Base-by-base conservation (phyloP, 1,140 invertebrate species). In the Carcinoscorpius rotundicauda region DNA sequence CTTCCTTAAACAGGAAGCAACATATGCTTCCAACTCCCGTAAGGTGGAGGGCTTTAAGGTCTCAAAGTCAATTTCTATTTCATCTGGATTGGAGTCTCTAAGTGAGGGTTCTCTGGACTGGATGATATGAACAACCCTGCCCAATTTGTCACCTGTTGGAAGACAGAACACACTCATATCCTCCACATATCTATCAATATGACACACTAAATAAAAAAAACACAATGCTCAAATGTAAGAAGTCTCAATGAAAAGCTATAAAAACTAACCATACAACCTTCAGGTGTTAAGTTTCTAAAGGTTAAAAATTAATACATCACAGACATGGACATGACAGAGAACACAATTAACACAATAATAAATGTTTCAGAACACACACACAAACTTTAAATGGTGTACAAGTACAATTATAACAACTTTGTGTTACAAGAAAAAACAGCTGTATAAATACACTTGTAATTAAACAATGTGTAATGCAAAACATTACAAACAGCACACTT, bases 51-150 rank as follows among this genome's bases (percentile, higher is more conserved):
- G 95, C 78, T 99, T 98, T 70, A 99, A 79, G 4, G 95, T 98
- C 82, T 99, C 97, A 79, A 99, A 99, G 79, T 99, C 97, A 72
- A 99, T 99, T 83, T 99, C 97, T 71, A 99, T 98, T 81, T 99
- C 97, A 80, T 99, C 97, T 51, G 97, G 97, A 83, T 99, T 99
- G 4, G 96, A 98, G 81, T 99, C 96, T 75, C 95, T 83, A 69
- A 98, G 81, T 67, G 94, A 96, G 65, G 95, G 93, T 76, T 99
- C 97, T 74, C 96, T 82, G 64, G 89, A 93, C 77, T 99, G 96
- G 75, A 99, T 99, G 75, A 99, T 99, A 77, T 97, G 92, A 65
- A 99, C 96, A 74, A 99, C 96, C 76, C 93, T 84, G 64, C 96
- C 94, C 70, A 99, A 83, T 81, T 98, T 98, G 78, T 99, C 96